Conservation (phyloP, 2,113 vertebrate genomes). For the Rhea pennata region DNA sequence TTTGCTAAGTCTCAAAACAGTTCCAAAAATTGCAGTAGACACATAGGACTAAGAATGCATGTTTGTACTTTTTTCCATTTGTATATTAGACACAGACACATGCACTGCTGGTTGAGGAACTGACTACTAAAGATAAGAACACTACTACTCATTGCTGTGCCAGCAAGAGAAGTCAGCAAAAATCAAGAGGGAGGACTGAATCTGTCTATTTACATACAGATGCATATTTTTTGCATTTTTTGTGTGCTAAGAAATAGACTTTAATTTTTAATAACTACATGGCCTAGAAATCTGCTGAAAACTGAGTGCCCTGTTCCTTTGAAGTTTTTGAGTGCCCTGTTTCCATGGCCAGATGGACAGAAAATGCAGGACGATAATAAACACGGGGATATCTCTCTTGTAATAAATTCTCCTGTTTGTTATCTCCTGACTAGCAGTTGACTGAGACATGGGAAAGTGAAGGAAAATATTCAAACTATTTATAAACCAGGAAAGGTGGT, state of each 20-base stretch:
- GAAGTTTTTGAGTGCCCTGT: background rate
- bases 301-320: background rate
- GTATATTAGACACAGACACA: background rate
- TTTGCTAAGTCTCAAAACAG: background rate
- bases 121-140: background rate
- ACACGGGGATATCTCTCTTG: background rate
- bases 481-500: background rate
- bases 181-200: background rate
- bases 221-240: background rate
- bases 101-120: background rate
- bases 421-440: background rate
- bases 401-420: background rate
- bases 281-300: background rate
- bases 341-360: background rate
- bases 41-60: background rate
- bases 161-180: background rate
- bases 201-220: background rate
- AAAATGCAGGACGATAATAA: background rate
- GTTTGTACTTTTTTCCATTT: background rate
- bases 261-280: background rate
- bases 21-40: background rate
- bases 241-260: background rate
- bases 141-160: background rate
- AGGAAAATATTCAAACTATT: constrained; percentile 13
- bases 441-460: background rate